Evolutionary conservation across 2,888 invertebrate species (phyloP), one percentile per base, ranked within the genome.

Genomic region (Oxytorus armatus): DNA sequence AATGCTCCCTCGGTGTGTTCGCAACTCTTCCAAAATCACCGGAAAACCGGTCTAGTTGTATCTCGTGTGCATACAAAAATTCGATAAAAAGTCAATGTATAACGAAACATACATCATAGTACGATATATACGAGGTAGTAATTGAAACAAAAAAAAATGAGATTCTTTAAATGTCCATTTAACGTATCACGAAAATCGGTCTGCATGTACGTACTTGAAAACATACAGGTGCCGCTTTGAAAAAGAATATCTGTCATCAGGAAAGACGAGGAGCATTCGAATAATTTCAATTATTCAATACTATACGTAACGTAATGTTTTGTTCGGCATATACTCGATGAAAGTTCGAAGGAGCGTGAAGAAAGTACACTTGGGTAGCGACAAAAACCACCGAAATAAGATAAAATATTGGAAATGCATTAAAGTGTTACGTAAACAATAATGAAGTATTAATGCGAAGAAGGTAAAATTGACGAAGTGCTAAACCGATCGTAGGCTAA

Each of bases 1-100:
- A 66, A 55, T 33, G 42, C 59, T 59, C 18, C 7, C 65, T 72
- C 57, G 33, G 59, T 66, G 70, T 65, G 21, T 11, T n/a, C 23
- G 10, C 3, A 61, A 65, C 8, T 68, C 51, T 66, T 73, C 42
- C 44, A 33, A 42, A 53, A 53, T 44, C 10, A 53, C 11, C n/a
- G 11, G 23, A 66, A 23, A 1, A 21, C 39, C 14, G 33, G 14
- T 66, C 8, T 25, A n/a, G 21, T 10, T 36, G 55, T 10, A 25
- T 39, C 18, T 10, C 23, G 3, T 47, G 29, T n/a, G n/a, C n/a
- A n/a, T n/a, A n/a, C n/a, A n/a, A n/a, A n/a, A n/a, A n/a, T n/a
- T n/a, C n/a, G n/a, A n/a, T n/a, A n/a, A n/a, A n/a, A n/a, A n/a
- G n/a, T n/a, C n/a, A n/a, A n/a, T n/a, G n/a, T n/a, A n/a, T n/a